Conservation (phyloP, 2,113 vertebrate genomes). For the Saimiri boliviensis region DNA sequence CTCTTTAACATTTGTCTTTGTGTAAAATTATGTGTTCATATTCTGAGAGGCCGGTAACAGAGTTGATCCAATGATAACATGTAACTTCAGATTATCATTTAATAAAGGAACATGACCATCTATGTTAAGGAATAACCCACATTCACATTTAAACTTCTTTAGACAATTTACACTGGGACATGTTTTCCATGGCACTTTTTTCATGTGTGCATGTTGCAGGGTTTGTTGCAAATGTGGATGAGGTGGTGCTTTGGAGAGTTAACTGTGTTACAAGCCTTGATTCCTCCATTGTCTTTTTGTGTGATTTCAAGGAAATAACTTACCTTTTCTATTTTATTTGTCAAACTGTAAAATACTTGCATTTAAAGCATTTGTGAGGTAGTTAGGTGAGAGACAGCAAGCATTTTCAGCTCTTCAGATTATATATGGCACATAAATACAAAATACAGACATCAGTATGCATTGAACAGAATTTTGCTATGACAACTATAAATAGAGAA, state of each 20-base stretch:
- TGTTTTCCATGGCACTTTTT: neutral
- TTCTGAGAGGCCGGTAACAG: neutral
- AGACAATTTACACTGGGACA: neutral
- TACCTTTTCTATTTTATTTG: neutral
- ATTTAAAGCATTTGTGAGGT: neutral
- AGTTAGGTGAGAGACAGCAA: neutral
- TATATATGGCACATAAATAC: neutral
- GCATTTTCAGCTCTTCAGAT: neutral
- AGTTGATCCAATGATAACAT: neutral
- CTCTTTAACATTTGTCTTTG: neutral
- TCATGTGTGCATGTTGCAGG: neutral
- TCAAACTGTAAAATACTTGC: neutral
- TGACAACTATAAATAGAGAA: neutral
- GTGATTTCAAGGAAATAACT: neutral
- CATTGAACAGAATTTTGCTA: neutral
- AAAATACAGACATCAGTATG: neutral
- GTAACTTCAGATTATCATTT: neutral
- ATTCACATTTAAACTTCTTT: constrained; percentile 1
- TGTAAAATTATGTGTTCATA: neutral
- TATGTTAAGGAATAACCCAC: neutral
- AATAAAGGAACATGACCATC: neutral
- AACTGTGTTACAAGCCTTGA: neutral
- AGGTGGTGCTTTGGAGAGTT: neutral
- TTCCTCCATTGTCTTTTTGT: neutral
- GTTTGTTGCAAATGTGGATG: neutral